Conservation (phyloP, 2,888 invertebrate species). For the Rhamphomyia laevipes region DNA sequence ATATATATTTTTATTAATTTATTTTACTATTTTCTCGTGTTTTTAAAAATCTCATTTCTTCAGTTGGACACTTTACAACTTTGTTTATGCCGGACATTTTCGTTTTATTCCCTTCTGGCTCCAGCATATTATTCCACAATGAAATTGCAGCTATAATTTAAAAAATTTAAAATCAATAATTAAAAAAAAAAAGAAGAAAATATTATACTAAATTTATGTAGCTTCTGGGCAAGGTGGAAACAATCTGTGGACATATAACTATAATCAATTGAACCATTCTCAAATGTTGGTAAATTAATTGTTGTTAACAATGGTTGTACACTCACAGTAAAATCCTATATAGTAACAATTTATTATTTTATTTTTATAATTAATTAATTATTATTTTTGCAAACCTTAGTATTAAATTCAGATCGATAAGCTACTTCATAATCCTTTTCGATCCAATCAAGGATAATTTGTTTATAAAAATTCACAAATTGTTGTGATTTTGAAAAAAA, state of each 20-base stretch:
- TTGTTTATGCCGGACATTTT: constrained; percentile 20
- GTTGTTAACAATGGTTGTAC: constrained; percentile 41
- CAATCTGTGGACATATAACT: constrained; percentile 47
- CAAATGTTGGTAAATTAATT: constrained; percentile 33
- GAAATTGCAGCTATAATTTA: constrained; percentile 38
- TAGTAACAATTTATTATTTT: constrained; percentile 6
- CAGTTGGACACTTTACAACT: constrained; percentile 28
- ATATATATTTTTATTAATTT: too few relatives aligned
- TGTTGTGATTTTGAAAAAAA: constrained; percentile 32
- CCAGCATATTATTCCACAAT: constrained; percentile 50
- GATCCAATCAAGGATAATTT: constrained; percentile 44
- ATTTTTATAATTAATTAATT: constrained; percentile 10
- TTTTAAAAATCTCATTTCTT: constrained; percentile 26
- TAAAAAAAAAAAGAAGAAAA: too few relatives aligned
- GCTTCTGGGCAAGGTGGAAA: constrained; percentile 50
- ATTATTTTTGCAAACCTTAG: constrained; percentile 29
- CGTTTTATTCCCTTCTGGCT: constrained; percentile 36
- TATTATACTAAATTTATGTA: constrained; percentile 36
- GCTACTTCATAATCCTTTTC: constrained; percentile 41
- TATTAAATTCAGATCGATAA: constrained; percentile 32
- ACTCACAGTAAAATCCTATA: constrained; percentile 48
- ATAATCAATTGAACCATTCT: constrained; percentile 38
- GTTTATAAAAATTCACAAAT: constrained; percentile 21
- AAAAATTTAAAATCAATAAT: background rate
- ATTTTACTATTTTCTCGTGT: constrained; percentile 29